Evolutionary conservation across 2,797 vertebrate genomes (phyloP).

Genomic region (Myripristis jacobus): DNA sequence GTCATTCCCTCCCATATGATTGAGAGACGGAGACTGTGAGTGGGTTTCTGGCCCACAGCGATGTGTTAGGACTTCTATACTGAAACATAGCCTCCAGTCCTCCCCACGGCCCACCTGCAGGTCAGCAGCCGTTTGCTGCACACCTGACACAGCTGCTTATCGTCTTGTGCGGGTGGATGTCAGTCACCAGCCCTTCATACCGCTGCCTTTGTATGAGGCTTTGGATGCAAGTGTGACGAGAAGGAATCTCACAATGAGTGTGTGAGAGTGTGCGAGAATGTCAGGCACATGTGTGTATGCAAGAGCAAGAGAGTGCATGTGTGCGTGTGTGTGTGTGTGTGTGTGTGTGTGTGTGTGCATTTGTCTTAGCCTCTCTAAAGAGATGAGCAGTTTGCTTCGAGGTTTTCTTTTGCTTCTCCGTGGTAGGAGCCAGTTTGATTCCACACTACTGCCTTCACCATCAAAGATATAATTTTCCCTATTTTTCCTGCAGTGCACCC

Average conservation of each 20-base stretch:
- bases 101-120: too few relatives aligned
- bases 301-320: conserved; percentile 21
- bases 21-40: conserved; percentile 51
- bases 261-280: conserved; percentile 14
- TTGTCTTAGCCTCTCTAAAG: too few relatives aligned
- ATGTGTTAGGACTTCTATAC: conserved; percentile 53
- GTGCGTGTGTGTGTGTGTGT: conserved; percentile 3
- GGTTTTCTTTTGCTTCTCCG: background rate
- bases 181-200: conserved; percentile 66
- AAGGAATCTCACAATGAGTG: conserved; percentile 25
- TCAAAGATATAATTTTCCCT: background rate
- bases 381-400: background rate
- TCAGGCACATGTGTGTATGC: conserved; percentile 30
- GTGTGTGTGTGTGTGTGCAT: background rate
- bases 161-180: conserved; percentile 70
- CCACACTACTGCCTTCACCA: background rate
- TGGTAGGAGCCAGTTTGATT: background rate
- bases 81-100: conserved; percentile 41
- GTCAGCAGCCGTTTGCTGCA: conserved; percentile 58
- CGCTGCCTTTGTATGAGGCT: conserved; percentile 53
- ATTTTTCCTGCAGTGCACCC: background rate
- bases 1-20: conserved; percentile 20
- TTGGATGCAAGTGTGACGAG: conserved; percentile 3
- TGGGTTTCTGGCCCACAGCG: conserved; percentile 52
- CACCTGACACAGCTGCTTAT: conserved; percentile 67